Evolutionary conservation across 2,888 invertebrate genomes (phyloP).

Genomic region (Cecidostiba fungosa): DNA sequence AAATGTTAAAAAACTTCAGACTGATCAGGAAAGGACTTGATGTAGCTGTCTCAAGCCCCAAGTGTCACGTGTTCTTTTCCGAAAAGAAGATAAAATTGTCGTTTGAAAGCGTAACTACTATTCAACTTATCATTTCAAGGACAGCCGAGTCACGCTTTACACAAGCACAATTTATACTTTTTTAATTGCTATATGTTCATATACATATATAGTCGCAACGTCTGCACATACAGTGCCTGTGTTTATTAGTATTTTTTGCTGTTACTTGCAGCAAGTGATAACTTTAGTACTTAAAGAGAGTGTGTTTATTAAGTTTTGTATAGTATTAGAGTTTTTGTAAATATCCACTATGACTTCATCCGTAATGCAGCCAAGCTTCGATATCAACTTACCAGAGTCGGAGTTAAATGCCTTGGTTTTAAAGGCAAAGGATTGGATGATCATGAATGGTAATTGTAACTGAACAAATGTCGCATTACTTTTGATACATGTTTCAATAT

Average conservation of each 20-base stretch:
- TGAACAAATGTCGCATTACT: background rate
- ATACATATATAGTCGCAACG: background rate
- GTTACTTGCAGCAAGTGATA: background rate
- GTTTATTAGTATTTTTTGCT: background rate
- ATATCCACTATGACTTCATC: conserved; percentile 65
- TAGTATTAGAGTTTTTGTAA: conserved; percentile 1
- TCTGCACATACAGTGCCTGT: background rate
- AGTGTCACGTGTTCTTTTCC: background rate
- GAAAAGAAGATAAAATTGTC: background rate
- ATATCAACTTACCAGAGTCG: conserved; percentile 85
- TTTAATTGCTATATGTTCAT: background rate
- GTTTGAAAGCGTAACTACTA: conserved; percentile 10
- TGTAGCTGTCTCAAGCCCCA: background rate
- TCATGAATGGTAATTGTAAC: conserved; percentile 81
- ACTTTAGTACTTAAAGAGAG: background rate
- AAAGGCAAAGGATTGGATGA: conserved; percentile 82
- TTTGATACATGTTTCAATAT: conserved; percentile 23
- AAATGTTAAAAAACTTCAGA: background rate
- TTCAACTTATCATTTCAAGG: conserved; percentile 1
- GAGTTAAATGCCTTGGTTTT: conserved; percentile 80
- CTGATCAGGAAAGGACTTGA: background rate
- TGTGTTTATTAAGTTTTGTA: conserved; percentile 12
- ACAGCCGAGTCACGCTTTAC: background rate
- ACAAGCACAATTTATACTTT: background rate
- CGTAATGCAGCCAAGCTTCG: conserved; percentile 83